phyloP scores from a whole-genome alignment of 2,113 vertebrate species.

The Solea senegalensis region DNA sequence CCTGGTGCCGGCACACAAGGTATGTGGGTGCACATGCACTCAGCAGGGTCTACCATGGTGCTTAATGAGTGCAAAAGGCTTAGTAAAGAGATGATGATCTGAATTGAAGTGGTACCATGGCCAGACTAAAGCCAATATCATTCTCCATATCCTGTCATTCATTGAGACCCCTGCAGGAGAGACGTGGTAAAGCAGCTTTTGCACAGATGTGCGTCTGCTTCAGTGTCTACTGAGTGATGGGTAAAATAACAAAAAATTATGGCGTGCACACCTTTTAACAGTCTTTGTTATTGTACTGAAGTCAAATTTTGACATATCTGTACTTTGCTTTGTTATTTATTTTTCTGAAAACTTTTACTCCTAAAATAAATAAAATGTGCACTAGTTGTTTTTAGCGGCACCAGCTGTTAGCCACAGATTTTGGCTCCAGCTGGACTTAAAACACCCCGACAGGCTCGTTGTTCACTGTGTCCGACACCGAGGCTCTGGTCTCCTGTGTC shows the following conservation, averaged over 20 bases:
- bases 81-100: not conserved
- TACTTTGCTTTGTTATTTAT: no score
- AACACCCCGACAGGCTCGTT: no score
- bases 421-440: no score
- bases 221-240: not conserved
- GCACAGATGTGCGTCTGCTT: not conserved
- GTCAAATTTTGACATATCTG: no score
- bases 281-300: no score
- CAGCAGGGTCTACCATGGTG: not conserved
- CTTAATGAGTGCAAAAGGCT: not conserved
- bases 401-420: no score
- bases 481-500: no score
- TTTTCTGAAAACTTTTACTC: no score
- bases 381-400: no score
- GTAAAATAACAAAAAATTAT: not conserved
- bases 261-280: no score
- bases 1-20: conserved; percentile 97
- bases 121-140: not conserved
- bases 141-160: conserved; percentile 62
- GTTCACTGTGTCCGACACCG: no score
- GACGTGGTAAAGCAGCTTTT: conserved; percentile 47
- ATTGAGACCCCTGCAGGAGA: conserved; percentile 76
- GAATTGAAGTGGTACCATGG: conserved; percentile 16
- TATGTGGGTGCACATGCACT: conserved; percentile 49
- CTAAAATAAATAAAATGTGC: no score